These are phyloP conservation scores for Acrocyrtus sp. DNA, from an alignment of 2,888 invertebrate species.

Conservation along the genomic window DNA sequence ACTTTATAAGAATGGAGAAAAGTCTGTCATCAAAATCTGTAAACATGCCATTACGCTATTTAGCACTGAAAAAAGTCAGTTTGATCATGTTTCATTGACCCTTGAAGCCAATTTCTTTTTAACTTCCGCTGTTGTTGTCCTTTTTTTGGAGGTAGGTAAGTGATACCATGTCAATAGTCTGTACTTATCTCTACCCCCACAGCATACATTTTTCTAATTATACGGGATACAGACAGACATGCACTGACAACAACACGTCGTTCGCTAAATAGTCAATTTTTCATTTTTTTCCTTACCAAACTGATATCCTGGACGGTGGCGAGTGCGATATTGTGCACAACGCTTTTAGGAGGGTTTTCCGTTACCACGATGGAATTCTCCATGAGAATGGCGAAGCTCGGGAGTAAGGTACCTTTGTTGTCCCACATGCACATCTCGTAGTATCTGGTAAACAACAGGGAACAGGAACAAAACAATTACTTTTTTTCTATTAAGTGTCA, in stretches of 20 bases:
- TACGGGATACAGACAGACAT: too few relatives aligned
- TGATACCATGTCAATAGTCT: neutral
- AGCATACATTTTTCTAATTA: too few relatives aligned
- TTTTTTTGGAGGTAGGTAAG: too few relatives aligned
- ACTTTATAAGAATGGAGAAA: too few relatives aligned
- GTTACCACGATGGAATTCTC: slow-evolving; percentile 57
- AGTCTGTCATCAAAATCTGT: too few relatives aligned
- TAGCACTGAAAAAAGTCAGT: slow-evolving; percentile 3
- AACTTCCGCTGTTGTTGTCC: neutral
- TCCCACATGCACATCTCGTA: slow-evolving; percentile 62
- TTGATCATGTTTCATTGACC: slow-evolving; percentile 36
- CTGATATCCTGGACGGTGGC: slow-evolving; percentile 54
- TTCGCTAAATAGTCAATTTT: neutral
- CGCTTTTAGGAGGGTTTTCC: slow-evolving; percentile 61
- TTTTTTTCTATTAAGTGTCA: too few relatives aligned
- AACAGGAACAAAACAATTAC: too few relatives aligned
- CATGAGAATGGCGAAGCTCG: slow-evolving; percentile 55
- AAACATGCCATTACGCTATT: too few relatives aligned
- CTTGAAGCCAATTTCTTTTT: neutral
- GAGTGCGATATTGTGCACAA: slow-evolving; percentile 53
- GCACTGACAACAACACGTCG: too few relatives aligned
- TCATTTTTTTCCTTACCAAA: slow-evolving; percentile 51
- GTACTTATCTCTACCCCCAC: neutral
- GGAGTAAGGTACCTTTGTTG: slow-evolving; percentile 54
- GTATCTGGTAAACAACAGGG: slow-evolving; percentile 52